Percentiles rank a stretch among this genome's conserved stretches.
phyloP scores from a whole-genome alignment of 2,797 vertebrate species.

The Esox masquinongy region DNA sequence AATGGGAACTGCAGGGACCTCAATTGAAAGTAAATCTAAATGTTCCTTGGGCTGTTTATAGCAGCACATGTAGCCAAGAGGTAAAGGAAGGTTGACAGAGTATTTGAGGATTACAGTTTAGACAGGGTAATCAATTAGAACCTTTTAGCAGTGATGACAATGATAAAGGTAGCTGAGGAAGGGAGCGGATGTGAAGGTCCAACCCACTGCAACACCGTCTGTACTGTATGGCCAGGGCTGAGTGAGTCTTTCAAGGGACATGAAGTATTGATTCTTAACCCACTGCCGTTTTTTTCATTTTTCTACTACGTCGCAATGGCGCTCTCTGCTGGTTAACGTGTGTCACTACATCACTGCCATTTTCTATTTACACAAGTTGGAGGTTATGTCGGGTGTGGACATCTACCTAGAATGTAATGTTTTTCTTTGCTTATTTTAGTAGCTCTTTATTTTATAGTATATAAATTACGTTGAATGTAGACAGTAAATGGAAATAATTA shows the following conservation, averaged over 20 bases:
- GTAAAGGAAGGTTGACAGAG: background rate
- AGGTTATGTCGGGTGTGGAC: background rate
- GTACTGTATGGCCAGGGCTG: background rate
- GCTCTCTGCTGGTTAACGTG: too few species aligned
- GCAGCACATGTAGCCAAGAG: background rate
- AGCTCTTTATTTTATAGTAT: background rate
- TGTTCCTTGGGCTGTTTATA: background rate
- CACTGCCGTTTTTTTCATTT: too few species aligned
- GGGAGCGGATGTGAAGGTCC: background rate
- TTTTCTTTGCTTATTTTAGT: background rate
- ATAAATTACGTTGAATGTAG: background rate
- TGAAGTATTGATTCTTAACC: too few species aligned
- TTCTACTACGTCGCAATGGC: too few species aligned
- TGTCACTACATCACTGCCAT: background rate
- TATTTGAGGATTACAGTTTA: background rate
- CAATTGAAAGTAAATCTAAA: background rate
- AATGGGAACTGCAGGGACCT: background rate
- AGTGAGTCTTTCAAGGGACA: constrained; percentile 5
- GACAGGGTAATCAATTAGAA: background rate
- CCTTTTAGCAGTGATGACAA: background rate
- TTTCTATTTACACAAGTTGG: background rate
- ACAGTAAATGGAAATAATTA: background rate
- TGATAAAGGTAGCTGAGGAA: background rate
- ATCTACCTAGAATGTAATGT: background rate
- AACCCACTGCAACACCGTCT: constrained; percentile 28